Percentiles rank a stretch among this genome's conserved stretches.
Evolutionary conservation across 2,797 vertebrate species (phyloP).

Genomic region (Oryzias dopingdopingensis): DNA sequence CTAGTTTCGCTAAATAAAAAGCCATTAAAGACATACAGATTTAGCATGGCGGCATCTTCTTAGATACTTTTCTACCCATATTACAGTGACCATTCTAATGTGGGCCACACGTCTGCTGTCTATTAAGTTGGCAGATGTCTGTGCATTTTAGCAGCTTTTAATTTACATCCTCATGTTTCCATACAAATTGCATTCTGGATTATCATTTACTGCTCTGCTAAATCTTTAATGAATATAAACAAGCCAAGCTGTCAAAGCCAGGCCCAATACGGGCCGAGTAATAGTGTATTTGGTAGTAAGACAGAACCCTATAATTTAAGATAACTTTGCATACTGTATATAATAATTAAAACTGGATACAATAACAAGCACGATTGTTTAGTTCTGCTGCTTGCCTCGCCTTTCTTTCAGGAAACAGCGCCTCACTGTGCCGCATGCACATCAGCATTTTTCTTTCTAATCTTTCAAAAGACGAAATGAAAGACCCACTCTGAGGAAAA

Average conservation of each 20-base stretch:
- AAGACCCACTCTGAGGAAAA: neutral
- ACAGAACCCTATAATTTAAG: slow-evolving; percentile 23
- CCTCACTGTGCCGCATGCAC: neutral
- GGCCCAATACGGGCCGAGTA: slow-evolving; percentile 37
- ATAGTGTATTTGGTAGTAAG: slow-evolving; percentile 17
- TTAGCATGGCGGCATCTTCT: neutral
- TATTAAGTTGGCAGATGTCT: slow-evolving; percentile 19
- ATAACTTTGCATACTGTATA: slow-evolving; percentile 7
- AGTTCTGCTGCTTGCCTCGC: slow-evolving; percentile 1
- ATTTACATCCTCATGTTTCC: slow-evolving; percentile 42
- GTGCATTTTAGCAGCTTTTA: slow-evolving; percentile 34
- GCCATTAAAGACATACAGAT: neutral
- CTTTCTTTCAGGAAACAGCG: neutral
- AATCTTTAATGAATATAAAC: slow-evolving; percentile 56
- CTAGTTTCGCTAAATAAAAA: too few relatives aligned
- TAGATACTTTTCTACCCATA: too few relatives aligned
- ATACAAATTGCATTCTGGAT: slow-evolving; percentile 47
- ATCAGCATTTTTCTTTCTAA: slow-evolving; percentile 11
- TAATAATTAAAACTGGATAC: slow-evolving; percentile 14
- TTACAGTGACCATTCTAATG: slow-evolving; percentile 14
- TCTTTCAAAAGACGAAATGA: neutral
- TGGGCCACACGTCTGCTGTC: slow-evolving; percentile 33
- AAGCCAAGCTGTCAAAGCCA: slow-evolving; percentile 41
- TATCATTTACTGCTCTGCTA: slow-evolving; percentile 53
- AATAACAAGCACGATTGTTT: neutral